Percentiles rank a stretch among this genome's conserved stretches.
These are phyloP conservation scores for Chauna torquata DNA, from an alignment of 2,113 vertebrate genomes.

Conservation along the genomic window DNA sequence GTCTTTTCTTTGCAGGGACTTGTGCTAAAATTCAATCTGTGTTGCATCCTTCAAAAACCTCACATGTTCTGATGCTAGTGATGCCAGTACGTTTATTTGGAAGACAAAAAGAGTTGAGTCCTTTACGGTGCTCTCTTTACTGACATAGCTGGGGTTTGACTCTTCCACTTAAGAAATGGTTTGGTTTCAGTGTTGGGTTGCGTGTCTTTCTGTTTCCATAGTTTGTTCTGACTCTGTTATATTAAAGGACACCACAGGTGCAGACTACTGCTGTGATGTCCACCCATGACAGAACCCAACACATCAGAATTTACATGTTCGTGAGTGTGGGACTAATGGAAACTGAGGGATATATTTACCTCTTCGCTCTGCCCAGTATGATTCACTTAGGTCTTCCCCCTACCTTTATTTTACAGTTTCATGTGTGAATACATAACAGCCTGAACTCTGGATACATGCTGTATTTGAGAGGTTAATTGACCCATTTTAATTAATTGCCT, in stretches of 20 bases:
- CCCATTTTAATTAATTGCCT: constrained; percentile 46
- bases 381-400: not conserved
- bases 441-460: constrained; percentile 19
- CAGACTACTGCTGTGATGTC: not conserved
- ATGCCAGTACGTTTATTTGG: not conserved
- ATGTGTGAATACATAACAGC: not conserved
- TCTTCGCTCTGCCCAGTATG: not conserved
- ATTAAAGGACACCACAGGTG: not conserved
- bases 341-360: not conserved
- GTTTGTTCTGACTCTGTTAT: not conserved
- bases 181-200: not conserved
- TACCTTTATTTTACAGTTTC: not conserved
- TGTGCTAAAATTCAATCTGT: not conserved
- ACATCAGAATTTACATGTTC: not conserved
- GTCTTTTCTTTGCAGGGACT: not conserved
- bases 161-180: not conserved
- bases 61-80: not conserved
- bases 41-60: not conserved
- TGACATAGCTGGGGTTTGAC: not conserved
- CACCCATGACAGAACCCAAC: not conserved
- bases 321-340: fast-evolving
- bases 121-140: not conserved
- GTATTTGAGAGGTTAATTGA: constrained; percentile 42
- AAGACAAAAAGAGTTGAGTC: not conserved
- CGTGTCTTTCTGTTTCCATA: not conserved